A percentile compares a stretch with the other conserved stretches of the same genome.
phyloP scores from a whole-genome alignment of 2,888 invertebrate genomes.

The Eugnorisma glareosa region DNA sequence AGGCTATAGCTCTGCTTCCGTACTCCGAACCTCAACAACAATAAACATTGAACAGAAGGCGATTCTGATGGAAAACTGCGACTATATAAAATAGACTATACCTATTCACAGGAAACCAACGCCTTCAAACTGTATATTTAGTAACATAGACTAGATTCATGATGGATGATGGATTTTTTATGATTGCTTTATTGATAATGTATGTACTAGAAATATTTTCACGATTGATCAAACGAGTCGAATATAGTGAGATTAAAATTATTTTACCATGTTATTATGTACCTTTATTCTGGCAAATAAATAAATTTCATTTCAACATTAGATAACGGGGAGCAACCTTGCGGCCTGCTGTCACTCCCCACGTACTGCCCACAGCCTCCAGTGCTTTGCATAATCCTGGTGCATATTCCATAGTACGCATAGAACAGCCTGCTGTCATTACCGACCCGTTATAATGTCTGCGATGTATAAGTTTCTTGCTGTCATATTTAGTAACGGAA shows the following conservation, averaged over 20 bases:
- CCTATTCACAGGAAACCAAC: background rate
- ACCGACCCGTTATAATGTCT: conserved; percentile 65
- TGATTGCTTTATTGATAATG: no score
- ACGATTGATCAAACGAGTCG: no score
- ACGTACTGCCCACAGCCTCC: conserved; percentile 56
- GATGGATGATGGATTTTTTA: no score
- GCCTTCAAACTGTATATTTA: conserved; percentile 40
- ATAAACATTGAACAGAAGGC: background rate
- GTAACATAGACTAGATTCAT: no score
- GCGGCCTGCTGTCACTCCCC: conserved; percentile 65
- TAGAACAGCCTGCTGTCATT: conserved; percentile 65
- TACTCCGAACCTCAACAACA: background rate
- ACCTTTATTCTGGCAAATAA: no score
- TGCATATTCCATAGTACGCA: conserved; percentile 33
- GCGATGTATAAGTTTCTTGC: conserved; percentile 61
- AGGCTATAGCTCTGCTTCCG: background rate
- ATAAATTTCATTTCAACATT: no score
- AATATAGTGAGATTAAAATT: no score
- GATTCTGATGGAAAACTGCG: background rate
- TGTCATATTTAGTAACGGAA: conserved; percentile 68
- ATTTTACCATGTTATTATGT: no score
- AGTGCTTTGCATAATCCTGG: conserved; percentile 73
- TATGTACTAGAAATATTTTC: no score
- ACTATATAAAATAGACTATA: background rate
- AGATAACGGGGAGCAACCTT: conserved; percentile 69